Conservation (phyloP, 2,888 invertebrate species). For the Ichneumoninae sp. region DNA sequence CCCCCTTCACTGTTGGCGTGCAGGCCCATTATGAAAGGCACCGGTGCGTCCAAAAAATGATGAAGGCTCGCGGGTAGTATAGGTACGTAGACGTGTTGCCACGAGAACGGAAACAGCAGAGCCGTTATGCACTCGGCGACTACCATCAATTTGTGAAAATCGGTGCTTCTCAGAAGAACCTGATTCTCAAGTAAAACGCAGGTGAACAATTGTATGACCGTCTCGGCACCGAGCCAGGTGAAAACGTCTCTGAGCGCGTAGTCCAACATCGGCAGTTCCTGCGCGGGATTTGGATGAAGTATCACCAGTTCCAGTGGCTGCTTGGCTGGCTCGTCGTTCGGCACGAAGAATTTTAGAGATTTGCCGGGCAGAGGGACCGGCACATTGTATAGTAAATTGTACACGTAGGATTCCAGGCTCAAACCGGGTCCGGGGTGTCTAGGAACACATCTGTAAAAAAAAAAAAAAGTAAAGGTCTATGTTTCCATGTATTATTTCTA, state of each 20-base stretch:
- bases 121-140: constrained; percentile 97
- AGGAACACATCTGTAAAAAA: constrained; percentile 89
- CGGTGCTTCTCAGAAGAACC: constrained; percentile 96
- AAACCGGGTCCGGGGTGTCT: constrained; percentile 91
- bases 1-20: constrained; percentile 85
- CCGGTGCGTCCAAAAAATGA: constrained; percentile 99
- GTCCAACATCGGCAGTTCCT: constrained; percentile 97
- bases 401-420: constrained; percentile 97
- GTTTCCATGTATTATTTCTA: no score
- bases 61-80: constrained; percentile 97
- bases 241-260: constrained; percentile 96
- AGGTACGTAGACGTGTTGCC: constrained; percentile 99
- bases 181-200: constrained; percentile 98
- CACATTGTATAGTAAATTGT: constrained; percentile 97
- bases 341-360: constrained; percentile 87
- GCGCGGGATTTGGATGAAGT: constrained; percentile 90
- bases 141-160: constrained; percentile 97
- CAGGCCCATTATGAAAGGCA: constrained; percentile 99
- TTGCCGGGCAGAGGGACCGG: constrained; percentile 95
- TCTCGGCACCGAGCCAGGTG: constrained; percentile 94
- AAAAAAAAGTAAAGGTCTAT: not conserved
- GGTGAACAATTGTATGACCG: constrained; percentile 96
- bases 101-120: constrained; percentile 96
- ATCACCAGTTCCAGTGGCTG: constrained; percentile 86
- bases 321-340: constrained; percentile 83